Percentiles rank a stretch among this genome's conserved stretches.
Evolutionary conservation across 2,888 invertebrate genomes (phyloP).

Genomic region (Saturnia pavonia): DNA sequence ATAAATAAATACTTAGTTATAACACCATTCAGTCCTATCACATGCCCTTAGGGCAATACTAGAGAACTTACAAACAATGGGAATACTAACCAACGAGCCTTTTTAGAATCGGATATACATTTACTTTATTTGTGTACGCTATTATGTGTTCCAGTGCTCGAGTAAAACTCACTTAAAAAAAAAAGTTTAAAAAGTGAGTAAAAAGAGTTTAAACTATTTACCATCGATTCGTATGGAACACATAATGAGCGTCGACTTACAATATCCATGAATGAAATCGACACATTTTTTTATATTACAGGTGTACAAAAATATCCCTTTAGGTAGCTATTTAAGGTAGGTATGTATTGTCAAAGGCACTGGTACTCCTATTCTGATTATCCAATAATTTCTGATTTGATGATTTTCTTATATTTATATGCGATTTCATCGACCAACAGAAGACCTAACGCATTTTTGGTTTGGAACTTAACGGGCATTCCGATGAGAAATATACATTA

Average conservation of each 20-base stretch:
- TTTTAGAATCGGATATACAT: conserved; percentile 58
- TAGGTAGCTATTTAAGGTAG: conserved; percentile 69
- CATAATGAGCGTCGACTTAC: conserved; percentile 40
- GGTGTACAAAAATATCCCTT: conserved; percentile 78
- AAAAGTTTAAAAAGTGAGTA: neutral
- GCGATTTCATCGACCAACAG: conserved; percentile 59
- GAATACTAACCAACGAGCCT: conserved; percentile 65
- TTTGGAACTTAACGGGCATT: conserved; percentile 70
- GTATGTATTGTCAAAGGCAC: conserved; percentile 81
- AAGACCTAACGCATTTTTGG: conserved; percentile 69
- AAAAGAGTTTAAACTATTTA: conserved; percentile 30
- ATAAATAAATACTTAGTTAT: conserved; percentile 79
- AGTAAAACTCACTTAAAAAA: conserved; percentile 25
- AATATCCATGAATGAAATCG: conserved; percentile 56
- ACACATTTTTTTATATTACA: conserved; percentile 53
- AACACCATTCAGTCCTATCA: conserved; percentile 68
- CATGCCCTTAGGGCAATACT: conserved; percentile 65
- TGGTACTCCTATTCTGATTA: conserved; percentile 70
- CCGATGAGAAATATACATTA: conserved; percentile 73
- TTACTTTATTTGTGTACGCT: conserved; percentile 36
- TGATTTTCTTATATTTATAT: conserved; percentile 15
- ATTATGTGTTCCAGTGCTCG: conserved; percentile 36
- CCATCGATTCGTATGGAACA: conserved; percentile 27
- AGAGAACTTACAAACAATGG: conserved; percentile 60
- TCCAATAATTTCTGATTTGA: conserved; percentile 51